Evolutionary conservation across 2,888 invertebrate genomes (phyloP), one percentile per base, ranked within the genome.

Genomic region (Leptogaster cylindrica): DNA sequence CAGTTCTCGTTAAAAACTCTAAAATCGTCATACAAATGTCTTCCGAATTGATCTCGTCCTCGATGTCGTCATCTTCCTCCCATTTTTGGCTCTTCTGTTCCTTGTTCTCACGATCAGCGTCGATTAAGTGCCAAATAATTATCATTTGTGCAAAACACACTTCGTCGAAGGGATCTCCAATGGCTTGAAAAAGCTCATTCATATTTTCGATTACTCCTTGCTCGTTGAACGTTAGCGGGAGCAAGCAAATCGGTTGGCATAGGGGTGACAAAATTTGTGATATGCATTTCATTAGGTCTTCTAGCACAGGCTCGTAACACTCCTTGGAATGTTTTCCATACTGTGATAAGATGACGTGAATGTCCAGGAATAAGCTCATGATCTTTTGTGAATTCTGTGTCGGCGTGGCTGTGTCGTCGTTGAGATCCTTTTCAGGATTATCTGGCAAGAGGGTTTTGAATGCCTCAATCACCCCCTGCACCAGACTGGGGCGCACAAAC

Each of bases 341-440:
- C 61, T 80, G 79, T 8, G 77, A 76, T 16, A 81, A 71, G 39
- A 80, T 79, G 4, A 78, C 77, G 68, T 79, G 78, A 36, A 81
- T 79, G 68, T 81, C 81, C 61, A 81, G 73, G 70, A 81, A 81
- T 50, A 78, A 76, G 65, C 76, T 78, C 73, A 79, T 79, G n/a
- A 77, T 76, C 70, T 79, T 79, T 36, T 76, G 73, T 46, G 76
- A 75, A 65, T 75, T 74, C 55, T 75, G 73, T 16, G 76, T 73
- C 10, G 75, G 74, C 3, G 74, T 70, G 1, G 71, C 63, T n/a
- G 70, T 70, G 8, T 72, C 73, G n/a, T 70, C 68, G 46, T 64
- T 41, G 71, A 27, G 66, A 65, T 73, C 71, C 20, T 69, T 69
- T 41, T 73, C 36, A 36, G 31, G 50, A 44, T 10, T 48, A 66